Percentiles rank a stretch among this genome's conserved stretches.
phyloP scores from a whole-genome alignment of 2,888 invertebrate genomes.

The Hydriomena furcata region DNA sequence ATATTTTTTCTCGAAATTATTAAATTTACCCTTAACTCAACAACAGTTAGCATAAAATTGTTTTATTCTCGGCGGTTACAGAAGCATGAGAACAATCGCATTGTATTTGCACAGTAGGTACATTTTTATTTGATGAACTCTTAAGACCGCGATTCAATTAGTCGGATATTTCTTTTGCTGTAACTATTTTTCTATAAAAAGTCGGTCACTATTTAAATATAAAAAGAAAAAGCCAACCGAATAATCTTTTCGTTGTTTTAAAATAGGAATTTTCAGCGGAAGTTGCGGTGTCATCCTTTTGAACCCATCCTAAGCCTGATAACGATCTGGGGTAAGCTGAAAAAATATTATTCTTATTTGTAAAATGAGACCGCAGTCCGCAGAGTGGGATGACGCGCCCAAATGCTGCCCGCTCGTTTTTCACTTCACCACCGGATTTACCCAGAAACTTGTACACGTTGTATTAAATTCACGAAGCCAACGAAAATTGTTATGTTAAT shows the following conservation, averaged over 20 bases:
- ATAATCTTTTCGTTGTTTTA: constrained; percentile 22
- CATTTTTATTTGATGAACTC: neutral
- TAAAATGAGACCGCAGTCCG: constrained; percentile 35
- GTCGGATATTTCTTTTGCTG: neutral
- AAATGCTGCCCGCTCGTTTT: constrained; percentile 43
- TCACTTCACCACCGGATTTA: constrained; percentile 38
- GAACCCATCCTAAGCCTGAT: constrained; percentile 40
- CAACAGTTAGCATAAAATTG: constrained; percentile 29
- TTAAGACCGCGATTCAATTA: neutral
- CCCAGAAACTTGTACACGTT: constrained; percentile 37
- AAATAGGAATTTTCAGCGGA: constrained; percentile 30
- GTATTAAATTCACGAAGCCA: constrained; percentile 35
- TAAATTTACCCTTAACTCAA: constrained; percentile 46
- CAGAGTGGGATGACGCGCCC: constrained; percentile 41
- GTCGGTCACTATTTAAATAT: constrained; percentile 13
- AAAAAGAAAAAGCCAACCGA: too few relatives aligned
- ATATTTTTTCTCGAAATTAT: constrained; percentile 56
- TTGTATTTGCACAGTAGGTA: neutral
- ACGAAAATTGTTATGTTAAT: constrained; percentile 33
- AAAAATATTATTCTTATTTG: constrained; percentile 49
- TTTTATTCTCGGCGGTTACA: constrained; percentile 21
- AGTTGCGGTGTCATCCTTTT: constrained; percentile 38
- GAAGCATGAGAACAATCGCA: neutral
- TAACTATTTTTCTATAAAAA: constrained; percentile 2
- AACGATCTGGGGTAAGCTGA: constrained; percentile 41